Evolutionary conservation across 2,888 invertebrate genomes (phyloP).

Genomic region (Hanleya hanleyi): DNA sequence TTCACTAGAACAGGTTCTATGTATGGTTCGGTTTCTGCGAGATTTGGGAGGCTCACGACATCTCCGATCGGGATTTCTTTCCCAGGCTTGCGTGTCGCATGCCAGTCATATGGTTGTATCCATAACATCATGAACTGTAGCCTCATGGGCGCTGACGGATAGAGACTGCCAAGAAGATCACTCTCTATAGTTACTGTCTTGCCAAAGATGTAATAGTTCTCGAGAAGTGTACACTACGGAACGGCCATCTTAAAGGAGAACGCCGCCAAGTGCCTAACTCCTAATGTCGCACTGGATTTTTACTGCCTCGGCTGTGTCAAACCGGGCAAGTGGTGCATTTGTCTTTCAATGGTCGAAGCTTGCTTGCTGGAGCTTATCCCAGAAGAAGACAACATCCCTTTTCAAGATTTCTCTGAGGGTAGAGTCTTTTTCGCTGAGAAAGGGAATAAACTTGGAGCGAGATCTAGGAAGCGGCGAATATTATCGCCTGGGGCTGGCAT

Average conservation of each 20-base stretch:
- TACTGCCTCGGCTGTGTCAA: conserved; percentile 33
- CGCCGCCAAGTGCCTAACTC: conserved; percentile 40
- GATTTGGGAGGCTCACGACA: conserved; percentile 16
- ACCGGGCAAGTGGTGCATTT: too few species aligned
- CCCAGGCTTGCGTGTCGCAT: conserved; percentile 23
- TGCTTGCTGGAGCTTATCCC: conserved; percentile 36
- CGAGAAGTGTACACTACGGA: conserved; percentile 41
- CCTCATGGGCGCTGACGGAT: conserved; percentile 16
- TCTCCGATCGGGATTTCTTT: conserved; percentile 25
- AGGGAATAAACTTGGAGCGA: conserved; percentile 42
- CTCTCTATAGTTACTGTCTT: conserved; percentile 32
- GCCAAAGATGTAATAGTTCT: conserved; percentile 41
- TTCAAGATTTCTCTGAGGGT: conserved; percentile 37
- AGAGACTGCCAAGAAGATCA: conserved; percentile 26
- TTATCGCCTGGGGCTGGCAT: conserved; percentile 43
- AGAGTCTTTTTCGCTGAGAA: conserved; percentile 38
- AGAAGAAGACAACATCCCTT: conserved; percentile 27
- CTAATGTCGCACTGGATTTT: conserved; percentile 41
- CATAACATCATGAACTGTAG: conserved; percentile 27
- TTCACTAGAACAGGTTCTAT: conserved; percentile 15
- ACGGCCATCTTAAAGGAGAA: conserved; percentile 35
- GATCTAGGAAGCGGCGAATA: conserved; percentile 38
- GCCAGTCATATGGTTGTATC: conserved; percentile 30
- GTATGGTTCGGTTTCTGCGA: conserved; percentile 11
- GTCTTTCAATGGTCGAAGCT: conserved; percentile 33